Evolutionary conservation across 2,113 vertebrate genomes (phyloP), one percentile per base, ranked within the genome.

Genomic region (Panthera uncia): DNA sequence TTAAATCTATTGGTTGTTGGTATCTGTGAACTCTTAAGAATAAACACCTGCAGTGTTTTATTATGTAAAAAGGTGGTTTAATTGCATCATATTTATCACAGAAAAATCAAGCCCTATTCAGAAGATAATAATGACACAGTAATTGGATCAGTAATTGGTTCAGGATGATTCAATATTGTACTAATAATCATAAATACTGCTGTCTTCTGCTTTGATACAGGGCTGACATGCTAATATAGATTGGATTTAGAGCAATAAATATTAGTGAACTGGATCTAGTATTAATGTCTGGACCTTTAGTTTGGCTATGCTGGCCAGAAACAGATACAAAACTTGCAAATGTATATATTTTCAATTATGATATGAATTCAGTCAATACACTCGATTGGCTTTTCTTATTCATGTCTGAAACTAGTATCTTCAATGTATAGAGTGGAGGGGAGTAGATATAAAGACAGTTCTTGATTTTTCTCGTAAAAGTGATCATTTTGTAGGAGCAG

Each of bases 41-140:
- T 99, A 99, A 99, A 99, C 99, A 99, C 98, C 99, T 99, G 99
- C 99, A 98, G 99, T 98, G 99, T 99, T 99, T 99, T 99, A 99
- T 99, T 99, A 99, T 99, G 99, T 99, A 99, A 99, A 99, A 99
- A 99, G 99, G 98, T 99, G 97, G 98, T 99, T 99, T 99, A 99
- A 99, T 99, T 99, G 98, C 99, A 98, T 98, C 98, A 98, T 99
- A 99, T 99, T 99, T 99, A 99, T 99, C 99, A 99, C 98, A 99
- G 98, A 99, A 98, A 99, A 99, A 99, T 99, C 99, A 99, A 99
- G 99, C 98, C 98, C 98, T 99, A 99, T 99, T 99, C 99, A 99
- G 98, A 98, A 99, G 98, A 98, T 99, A 99, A 99, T 99, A 99
- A 99, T 99, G 99, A 98, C 98, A 98, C 98, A 98, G 98, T 99